Evolutionary conservation across 2,888 invertebrate genomes (phyloP).

Genomic region (Orchesella flavescens): DNA sequence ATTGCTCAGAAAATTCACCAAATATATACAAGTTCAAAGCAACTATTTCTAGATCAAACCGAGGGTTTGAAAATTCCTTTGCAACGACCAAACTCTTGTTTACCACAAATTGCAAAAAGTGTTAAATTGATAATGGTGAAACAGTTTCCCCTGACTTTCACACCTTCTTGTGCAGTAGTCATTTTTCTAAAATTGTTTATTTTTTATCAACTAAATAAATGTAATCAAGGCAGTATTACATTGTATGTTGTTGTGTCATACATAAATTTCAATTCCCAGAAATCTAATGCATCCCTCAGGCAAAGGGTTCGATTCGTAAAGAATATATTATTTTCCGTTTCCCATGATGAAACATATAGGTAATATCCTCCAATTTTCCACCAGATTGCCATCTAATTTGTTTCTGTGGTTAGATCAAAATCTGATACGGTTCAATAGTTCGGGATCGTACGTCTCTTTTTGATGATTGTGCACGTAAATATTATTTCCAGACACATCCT

Average conservation of each 20-base stretch:
- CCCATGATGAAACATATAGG: not conserved
- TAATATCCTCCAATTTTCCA: constrained; percentile 1
- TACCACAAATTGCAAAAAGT: not conserved
- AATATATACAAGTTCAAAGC: no score
- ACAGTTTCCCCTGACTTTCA: no score
- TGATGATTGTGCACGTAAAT: not conserved
- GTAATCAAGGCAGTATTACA: not conserved
- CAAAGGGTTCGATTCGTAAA: no score
- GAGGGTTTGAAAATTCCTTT: not conserved
- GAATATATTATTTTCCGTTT: no score
- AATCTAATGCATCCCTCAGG: no score
- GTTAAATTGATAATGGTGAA: constrained; percentile 4
- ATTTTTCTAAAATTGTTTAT: no score
- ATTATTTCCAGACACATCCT: not conserved
- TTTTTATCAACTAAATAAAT: not conserved
- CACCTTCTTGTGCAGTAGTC: no score
- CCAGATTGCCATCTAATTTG: constrained; percentile 7
- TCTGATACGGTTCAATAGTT: not conserved
- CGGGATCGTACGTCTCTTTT: not conserved
- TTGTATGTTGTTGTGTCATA: no score
- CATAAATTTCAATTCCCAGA: no score
- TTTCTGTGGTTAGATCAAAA: not conserved
- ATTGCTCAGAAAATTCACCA: no score
- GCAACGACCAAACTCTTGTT: not conserved
- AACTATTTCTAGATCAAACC: no score